Conservation (phyloP, 1,140 invertebrate species). For the Magallana ariakensis region DNA sequence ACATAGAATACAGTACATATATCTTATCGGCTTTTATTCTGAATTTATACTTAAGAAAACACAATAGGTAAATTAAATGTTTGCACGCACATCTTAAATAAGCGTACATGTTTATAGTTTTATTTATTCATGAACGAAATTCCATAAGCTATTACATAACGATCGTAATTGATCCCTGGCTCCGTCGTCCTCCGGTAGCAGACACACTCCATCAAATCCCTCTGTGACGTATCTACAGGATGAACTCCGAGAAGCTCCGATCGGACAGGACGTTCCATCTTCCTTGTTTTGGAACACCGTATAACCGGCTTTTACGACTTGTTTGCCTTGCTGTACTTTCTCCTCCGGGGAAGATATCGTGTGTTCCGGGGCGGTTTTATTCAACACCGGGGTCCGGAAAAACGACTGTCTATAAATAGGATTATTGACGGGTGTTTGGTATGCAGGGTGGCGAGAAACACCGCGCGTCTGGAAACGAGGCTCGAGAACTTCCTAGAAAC, state of each 20-base stretch:
- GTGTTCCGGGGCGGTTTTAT: background rate
- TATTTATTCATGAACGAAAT: too few species aligned
- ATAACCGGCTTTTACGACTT: background rate
- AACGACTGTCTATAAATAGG: background rate
- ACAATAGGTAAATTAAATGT: too few species aligned
- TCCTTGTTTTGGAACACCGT: background rate
- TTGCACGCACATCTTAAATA: too few species aligned
- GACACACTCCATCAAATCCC: constrained; percentile 16
- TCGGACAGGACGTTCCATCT: background rate
- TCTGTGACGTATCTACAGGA: constrained; percentile 19
- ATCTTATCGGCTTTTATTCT: too few species aligned
- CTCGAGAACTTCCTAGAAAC: too few species aligned
- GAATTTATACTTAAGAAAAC: too few species aligned
- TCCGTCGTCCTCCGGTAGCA: background rate
- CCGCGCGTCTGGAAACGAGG: background rate
- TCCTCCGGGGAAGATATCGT: constrained; percentile 7
- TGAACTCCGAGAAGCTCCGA: background rate
- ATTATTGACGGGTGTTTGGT: constrained; percentile 27
- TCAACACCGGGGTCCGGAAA: background rate
- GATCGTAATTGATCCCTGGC: background rate
- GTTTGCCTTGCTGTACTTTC: background rate
- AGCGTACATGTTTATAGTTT: too few species aligned
- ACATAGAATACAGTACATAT: too few species aligned
- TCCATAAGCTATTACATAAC: background rate
- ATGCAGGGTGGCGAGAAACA: background rate